Evolutionary conservation across 2,113 vertebrate genomes (phyloP).

Genomic region (Daubentonia madagascariensis): DNA sequence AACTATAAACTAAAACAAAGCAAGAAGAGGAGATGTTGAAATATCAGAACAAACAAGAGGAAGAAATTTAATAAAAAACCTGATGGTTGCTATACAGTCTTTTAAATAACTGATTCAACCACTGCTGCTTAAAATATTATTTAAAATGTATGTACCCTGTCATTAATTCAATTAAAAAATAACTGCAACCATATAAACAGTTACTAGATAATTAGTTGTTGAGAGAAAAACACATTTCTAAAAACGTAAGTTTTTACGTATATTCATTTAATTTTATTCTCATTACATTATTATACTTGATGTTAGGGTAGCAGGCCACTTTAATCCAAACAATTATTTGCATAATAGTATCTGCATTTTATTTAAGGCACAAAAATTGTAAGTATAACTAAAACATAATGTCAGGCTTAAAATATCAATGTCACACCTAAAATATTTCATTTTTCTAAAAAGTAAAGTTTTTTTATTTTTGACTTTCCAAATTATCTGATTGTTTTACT

Average conservation of each 20-base stretch:
- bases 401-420: not conserved
- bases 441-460: not conserved
- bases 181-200: not conserved
- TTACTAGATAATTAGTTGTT: not conserved
- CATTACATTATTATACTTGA: not conserved
- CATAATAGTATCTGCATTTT: conserved; percentile 28
- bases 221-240: not conserved
- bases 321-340: conserved; percentile 23
- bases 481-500: not conserved
- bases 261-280: conserved; percentile 34
- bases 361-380: not conserved
- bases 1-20: not conserved
- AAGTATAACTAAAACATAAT: not conserved
- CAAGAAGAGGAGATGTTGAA: not conserved
- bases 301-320: not conserved
- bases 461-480: not conserved
- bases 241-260: conserved; percentile 2
- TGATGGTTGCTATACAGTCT: not conserved
- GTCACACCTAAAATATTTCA: not conserved
- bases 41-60: not conserved
- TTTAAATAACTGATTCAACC: conserved; percentile 5
- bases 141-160: not conserved
- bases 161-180: conserved; percentile 41
- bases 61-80: not conserved
- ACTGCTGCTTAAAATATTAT: not conserved